Evolutionary conservation across 2,888 invertebrate genomes (phyloP).

Genomic region (Schizaphis graminum): DNA sequence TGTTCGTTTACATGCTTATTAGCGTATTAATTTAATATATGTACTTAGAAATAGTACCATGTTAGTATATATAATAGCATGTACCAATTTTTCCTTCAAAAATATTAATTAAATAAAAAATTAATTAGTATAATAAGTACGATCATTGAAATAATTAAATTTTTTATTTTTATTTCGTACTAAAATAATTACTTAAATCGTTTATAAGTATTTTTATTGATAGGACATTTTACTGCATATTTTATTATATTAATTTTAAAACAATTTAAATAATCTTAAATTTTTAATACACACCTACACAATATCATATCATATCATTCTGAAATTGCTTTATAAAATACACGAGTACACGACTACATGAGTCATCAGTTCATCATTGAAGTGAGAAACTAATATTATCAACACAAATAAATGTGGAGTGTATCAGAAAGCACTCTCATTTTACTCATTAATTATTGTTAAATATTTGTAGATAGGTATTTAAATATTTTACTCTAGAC

Average conservation of each 20-base stretch:
- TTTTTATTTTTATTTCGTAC: not conserved
- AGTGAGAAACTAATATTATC: not conserved
- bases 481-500: not conserved
- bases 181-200: not conserved
- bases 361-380: not conserved
- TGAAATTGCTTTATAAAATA: not conserved
- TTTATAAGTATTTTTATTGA: not conserved
- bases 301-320: not conserved
- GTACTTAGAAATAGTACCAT: not conserved
- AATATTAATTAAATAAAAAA: not conserved
- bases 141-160: not conserved
- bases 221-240: not conserved
- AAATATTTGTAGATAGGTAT: not conserved
- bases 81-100: not conserved
- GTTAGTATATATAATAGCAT: not conserved
- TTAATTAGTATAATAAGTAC: not conserved
- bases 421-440: too few relatives aligned
- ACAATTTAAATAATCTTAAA: too few relatives aligned
- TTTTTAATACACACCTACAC: not conserved
- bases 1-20: not conserved
- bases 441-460: too few relatives aligned
- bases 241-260: too few relatives aligned
- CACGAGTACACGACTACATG: not conserved
- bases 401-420: not conserved
- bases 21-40: not conserved